A percentile compares a stretch with the other conserved stretches of the same genome.
These are phyloP conservation scores for Carassius carassius DNA, from an alignment of 2,113 vertebrate genomes.

Conservation along the genomic window DNA sequence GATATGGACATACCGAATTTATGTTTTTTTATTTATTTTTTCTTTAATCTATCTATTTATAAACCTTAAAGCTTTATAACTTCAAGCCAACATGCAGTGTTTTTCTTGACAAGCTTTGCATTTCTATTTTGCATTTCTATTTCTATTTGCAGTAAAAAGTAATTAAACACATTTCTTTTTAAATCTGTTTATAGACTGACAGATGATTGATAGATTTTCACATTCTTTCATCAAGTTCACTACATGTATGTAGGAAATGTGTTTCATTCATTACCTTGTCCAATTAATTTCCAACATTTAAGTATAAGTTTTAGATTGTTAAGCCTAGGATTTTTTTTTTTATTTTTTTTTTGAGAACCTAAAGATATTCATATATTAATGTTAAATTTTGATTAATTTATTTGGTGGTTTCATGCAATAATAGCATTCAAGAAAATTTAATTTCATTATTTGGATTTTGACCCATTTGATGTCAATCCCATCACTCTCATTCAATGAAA, in stretches of 20 bases:
- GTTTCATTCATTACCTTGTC: neutral
- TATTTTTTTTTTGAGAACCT: neutral
- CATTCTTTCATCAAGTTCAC: neutral
- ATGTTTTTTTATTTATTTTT: no score
- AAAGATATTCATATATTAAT: neutral
- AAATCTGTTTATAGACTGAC: no score
- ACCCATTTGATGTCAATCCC: neutral
- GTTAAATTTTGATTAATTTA: neutral
- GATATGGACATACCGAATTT: neutral
- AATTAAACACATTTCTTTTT: no score
- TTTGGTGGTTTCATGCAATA: neutral
- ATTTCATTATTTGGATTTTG: neutral
- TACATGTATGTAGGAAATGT: neutral
- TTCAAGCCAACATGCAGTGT: no score
- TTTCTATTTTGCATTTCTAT: no score
- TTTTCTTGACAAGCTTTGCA: no score
- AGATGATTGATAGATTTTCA: no score
- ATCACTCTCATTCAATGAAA: constrained; percentile 42
- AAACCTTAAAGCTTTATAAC: no score
- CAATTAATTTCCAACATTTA: neutral
- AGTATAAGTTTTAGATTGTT: neutral
- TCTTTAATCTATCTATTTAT: no score
- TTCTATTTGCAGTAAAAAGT: no score
- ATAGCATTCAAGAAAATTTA: no score
- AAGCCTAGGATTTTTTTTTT: no score